Evolutionary conservation across 2,113 vertebrate genomes (phyloP).

Genomic region (Solea senegalensis): DNA sequence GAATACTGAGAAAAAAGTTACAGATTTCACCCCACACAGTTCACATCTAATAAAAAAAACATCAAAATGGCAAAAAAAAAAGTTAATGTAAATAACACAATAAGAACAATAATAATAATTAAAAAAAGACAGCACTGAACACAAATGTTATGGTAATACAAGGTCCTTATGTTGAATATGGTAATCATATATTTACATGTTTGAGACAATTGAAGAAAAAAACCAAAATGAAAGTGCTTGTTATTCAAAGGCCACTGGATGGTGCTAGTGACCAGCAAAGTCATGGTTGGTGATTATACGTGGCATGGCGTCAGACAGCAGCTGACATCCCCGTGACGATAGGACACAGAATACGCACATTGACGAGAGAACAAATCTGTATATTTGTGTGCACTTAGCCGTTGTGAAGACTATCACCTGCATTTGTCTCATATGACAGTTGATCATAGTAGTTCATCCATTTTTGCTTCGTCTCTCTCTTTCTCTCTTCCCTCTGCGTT

Average conservation of each 20-base stretch:
- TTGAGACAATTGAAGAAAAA: constrained; percentile 24
- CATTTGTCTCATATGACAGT: constrained; percentile 38
- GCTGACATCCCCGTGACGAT: constrained; percentile 24
- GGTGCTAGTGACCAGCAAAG: constrained; percentile 68
- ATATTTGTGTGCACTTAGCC: constrained; percentile 31
- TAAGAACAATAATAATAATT: constrained; percentile 37
- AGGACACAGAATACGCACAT: constrained; percentile 23
- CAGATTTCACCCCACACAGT: constrained; percentile 17
- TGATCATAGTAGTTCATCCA: constrained; percentile 8
- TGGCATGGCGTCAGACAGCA: constrained; percentile 17
- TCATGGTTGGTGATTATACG: constrained; percentile 20
- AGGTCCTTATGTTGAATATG: constrained; percentile 40
- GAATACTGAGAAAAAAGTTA: constrained; percentile 30
- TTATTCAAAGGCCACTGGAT: constrained; percentile 69
- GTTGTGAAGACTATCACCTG: constrained; percentile 39
- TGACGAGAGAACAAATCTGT: constrained; percentile 41
- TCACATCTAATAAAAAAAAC: constrained; percentile 34
- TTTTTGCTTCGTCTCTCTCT: constrained; percentile 16
- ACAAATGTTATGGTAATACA: constrained; percentile 47
- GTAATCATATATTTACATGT: constrained; percentile 72
- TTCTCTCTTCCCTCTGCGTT: constrained; percentile 11
- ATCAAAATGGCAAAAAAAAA: constrained; percentile 20
- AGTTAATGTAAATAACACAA: constrained; percentile 38
- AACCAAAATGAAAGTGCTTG: constrained; percentile 40
- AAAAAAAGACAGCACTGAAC: constrained; percentile 47